Percentiles rank a stretch among this genome's conserved stretches.
These are phyloP conservation scores for Quadriops clusia DNA, from an alignment of 2,888 invertebrate species.

Conservation along the genomic window DNA sequence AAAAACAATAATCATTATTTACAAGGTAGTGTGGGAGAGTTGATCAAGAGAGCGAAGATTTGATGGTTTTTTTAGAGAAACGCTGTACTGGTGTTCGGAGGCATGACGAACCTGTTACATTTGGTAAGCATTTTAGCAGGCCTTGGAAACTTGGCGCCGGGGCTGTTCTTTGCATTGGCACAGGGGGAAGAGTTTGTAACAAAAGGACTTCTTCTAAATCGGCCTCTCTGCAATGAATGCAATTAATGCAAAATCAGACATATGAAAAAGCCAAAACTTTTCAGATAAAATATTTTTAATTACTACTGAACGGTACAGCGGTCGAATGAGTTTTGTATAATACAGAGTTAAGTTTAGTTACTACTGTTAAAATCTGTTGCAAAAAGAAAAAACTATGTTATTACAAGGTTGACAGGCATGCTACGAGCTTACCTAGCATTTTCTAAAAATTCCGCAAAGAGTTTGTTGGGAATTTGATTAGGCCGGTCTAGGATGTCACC, in stretches of 20 bases:
- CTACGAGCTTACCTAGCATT: constrained; percentile 41
- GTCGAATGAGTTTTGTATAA: too few relatives aligned
- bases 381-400: too few relatives aligned
- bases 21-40: too few relatives aligned
- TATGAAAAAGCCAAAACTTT: too few relatives aligned
- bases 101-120: constrained; percentile 17
- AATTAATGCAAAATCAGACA: too few relatives aligned
- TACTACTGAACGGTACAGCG: too few relatives aligned
- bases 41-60: constrained; percentile 18
- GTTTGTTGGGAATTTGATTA: constrained; percentile 41
- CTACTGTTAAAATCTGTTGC: too few relatives aligned
- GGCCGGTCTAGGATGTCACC: constrained; percentile 58
- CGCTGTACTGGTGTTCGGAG: constrained; percentile 14
- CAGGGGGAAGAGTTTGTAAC: constrained; percentile 22
- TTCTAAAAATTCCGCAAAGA: constrained; percentile 48
- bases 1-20: not conserved
- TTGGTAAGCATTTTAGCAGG: constrained; percentile 32
- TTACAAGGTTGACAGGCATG: constrained; percentile 8
- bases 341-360: too few relatives aligned
- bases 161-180: constrained; percentile 10
- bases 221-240: constrained; percentile 47
- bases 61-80: constrained; percentile 15
- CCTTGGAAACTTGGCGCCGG: constrained; percentile 27
- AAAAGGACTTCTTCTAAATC: constrained; percentile 62
- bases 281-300: too few relatives aligned